A percentile compares a stretch with the other conserved stretches of the same genome.
phyloP scores from a whole-genome alignment of 2,797 vertebrate species.

The Choloepus didactylus region DNA sequence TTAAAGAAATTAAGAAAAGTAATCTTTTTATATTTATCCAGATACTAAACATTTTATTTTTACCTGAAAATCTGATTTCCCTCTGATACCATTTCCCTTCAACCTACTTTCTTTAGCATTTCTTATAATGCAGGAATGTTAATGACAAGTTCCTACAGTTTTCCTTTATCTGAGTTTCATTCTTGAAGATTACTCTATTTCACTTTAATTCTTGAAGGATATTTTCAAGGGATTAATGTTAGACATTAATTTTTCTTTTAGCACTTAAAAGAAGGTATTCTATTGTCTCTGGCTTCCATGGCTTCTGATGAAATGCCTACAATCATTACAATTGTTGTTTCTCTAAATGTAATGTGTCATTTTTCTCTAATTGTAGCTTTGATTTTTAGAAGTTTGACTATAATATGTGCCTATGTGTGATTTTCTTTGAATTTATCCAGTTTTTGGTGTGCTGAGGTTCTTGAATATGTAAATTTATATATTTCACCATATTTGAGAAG shows the following conservation, averaged over 20 bases:
- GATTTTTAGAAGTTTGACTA: not conserved
- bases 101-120: not conserved
- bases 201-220: not conserved
- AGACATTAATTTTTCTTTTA: not conserved
- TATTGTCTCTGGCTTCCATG: not conserved
- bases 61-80: not conserved
- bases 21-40: no score
- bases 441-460: not conserved
- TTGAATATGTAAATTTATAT: not conserved
- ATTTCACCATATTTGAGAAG: not conserved
- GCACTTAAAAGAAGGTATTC: not conserved
- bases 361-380: not conserved
- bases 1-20: not conserved
- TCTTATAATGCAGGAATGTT: not conserved
- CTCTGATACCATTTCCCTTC: not conserved
- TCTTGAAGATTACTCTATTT: no score
- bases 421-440: not conserved
- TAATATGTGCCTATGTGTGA: not conserved
- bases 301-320: not conserved
- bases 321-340: not conserved
- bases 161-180: not conserved
- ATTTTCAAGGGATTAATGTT: not conserved
- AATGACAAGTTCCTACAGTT: not conserved
- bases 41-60: not conserved
- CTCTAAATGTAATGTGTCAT: not conserved